phyloP scores from a whole-genome alignment of 2,797 vertebrate species.

The Megalops cyprinoides region DNA sequence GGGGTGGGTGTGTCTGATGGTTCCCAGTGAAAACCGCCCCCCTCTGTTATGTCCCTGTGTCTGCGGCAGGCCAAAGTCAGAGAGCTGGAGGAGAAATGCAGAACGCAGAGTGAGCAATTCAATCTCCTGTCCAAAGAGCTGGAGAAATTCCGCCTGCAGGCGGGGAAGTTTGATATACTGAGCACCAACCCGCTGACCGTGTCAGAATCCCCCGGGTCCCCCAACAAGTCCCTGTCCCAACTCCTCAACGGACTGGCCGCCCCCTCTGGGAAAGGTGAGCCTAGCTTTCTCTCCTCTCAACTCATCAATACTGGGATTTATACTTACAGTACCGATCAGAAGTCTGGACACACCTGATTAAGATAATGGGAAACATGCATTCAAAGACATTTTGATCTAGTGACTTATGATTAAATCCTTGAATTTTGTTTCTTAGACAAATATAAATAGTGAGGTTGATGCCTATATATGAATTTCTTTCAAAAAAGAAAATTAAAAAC shows the following conservation, averaged over 20 bases:
- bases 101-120: slow-evolving; percentile 95
- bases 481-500: no score
- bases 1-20: neutral
- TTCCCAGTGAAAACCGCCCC: neutral
- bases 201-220: slow-evolving; percentile 73
- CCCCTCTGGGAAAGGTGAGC: slow-evolving; percentile 86
- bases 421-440: no score
- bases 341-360: no score
- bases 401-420: no score
- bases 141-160: slow-evolving; percentile 89
- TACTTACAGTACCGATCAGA: no score
- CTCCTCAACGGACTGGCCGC: slow-evolving; percentile 90
- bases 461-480: no score
- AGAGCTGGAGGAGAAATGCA: slow-evolving; percentile 96
- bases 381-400: no score
- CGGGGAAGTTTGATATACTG: slow-evolving; percentile 88
- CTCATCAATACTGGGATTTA: no score
- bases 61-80: slow-evolving; percentile 88
- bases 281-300: neutral
- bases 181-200: slow-evolving; percentile 70
- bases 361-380: no score
- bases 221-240: slow-evolving; percentile 83
- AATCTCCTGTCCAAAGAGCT: slow-evolving; percentile 93
- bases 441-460: no score
- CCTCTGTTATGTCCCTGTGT: neutral